Evolutionary conservation across 35 echinoderm and acorn worm genomes (phyloP), one percentile per base, ranked within the genome.

Genomic region (Apostichopus parvimensis): DNA sequence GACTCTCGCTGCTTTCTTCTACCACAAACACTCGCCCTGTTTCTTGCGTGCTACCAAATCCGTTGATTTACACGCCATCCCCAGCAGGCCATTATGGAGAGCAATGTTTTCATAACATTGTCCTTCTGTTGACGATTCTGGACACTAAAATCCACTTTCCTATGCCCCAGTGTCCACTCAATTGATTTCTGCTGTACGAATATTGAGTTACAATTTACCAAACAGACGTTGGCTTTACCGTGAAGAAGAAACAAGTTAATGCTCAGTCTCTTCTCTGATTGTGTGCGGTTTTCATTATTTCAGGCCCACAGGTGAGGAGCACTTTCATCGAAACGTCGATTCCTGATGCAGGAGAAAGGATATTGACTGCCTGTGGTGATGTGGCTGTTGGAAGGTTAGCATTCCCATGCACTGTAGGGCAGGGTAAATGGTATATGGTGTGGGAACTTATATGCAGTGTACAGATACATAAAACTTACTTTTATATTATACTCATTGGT

Each of bases 131-230:
- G 54, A 84, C 81, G 58, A 58, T 58, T 59, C 81, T 10, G 15
- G 21, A 59, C 6, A 58, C 57, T 84, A 84, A 84, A 84, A 20
- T 52, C 81, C 28, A 25, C 53, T 84, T 84, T 84, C 55, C 6
- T 7, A 84, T 23, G 81, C 81, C 71, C 71, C 81, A 15, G 80
- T 58, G 54, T 83, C 80, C 80, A 83, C 80, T 84, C 81, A 84
- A 84, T 84, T 84, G 56, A 84, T 84, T 84, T 84, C 54, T 84
- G 55, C n/a, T 84, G n/a, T 84, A 59, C 20, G 24, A 20, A 58
- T 84, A 84, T 84, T n/a, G 56, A 59, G 15, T 84, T 60, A 84
- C 81, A 21, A n/a, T 59, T 84, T 58, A 59, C n/a, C 56, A 60
- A 84, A 59, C 17, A 60, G 54, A 20, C 55, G 10, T 84, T 59